These are phyloP conservation scores for Campopleginae sp. DNA, from an alignment of 2,888 invertebrate species.

Conservation along the genomic window DNA sequence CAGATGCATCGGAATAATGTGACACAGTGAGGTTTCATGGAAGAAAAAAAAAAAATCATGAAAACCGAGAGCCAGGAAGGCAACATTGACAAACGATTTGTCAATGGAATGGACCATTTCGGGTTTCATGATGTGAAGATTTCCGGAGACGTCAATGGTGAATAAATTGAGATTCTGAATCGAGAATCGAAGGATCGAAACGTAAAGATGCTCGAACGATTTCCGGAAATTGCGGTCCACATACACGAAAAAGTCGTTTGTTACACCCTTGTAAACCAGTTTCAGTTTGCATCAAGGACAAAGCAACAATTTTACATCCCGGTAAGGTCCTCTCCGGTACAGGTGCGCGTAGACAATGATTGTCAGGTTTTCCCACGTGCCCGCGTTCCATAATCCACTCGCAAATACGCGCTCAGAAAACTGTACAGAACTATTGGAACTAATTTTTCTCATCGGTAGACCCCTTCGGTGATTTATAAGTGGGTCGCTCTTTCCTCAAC, in stretches of 20 bases:
- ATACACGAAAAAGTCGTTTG: constrained; percentile 8
- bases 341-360: constrained; percentile 63
- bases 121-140: background rate
- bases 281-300: constrained; percentile 30
- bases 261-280: constrained; percentile 22
- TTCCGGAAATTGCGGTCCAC: constrained; percentile 26
- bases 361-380: constrained; percentile 65
- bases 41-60: background rate
- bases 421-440: constrained; percentile 6
- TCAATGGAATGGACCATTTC: background rate
- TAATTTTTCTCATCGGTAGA: constrained; percentile 54
- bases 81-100: background rate
- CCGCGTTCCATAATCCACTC: background rate
- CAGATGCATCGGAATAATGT: background rate
- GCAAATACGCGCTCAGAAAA: constrained; percentile 29
- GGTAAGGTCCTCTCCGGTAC: constrained; percentile 44
- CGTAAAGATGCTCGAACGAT: background rate
- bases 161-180: background rate
- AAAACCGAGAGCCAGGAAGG: background rate
- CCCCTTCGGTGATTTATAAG: constrained; percentile 61
- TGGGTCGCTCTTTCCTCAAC: constrained; percentile 31
- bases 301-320: constrained; percentile 12
- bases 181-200: background rate
- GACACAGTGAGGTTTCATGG: background rate
- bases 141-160: background rate